Evolutionary conservation across 2,797 vertebrate species (phyloP).

Genomic region (Vireo griseus): DNA sequence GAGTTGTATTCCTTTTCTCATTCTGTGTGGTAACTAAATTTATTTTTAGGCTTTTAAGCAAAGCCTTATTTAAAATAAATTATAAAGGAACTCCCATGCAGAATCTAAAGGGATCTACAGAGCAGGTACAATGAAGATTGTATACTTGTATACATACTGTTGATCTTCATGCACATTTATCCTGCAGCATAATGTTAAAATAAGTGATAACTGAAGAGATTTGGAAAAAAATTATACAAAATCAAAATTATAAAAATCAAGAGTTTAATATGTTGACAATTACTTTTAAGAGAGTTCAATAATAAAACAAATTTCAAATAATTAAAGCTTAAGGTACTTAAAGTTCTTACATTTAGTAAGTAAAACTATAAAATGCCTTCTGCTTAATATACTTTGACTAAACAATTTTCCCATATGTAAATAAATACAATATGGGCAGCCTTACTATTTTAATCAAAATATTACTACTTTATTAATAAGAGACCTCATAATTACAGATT

Average conservation of each 20-base stretch:
- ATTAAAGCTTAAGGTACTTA: neutral
- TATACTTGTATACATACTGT: conserved; percentile 74
- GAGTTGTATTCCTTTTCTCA: neutral
- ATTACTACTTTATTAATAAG: neutral
- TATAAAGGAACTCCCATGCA: conserved; percentile 31
- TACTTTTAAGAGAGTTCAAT: neutral
- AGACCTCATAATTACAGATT: neutral
- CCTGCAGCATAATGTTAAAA: conserved; percentile 79
- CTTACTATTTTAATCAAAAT: neutral
- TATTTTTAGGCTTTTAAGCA: neutral
- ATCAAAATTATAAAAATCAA: conserved; percentile 31
- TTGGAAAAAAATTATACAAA: conserved; percentile 44
- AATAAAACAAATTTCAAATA: neutral
- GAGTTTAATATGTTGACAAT: neutral
- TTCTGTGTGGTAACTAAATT: neutral
- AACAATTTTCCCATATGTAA: neutral
- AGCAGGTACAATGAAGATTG: neutral
- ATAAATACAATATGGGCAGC: neutral
- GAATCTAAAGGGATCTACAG: conserved; percentile 51
- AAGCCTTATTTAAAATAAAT: conserved; percentile 16
- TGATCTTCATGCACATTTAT: conserved; percentile 72
- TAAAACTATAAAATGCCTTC: neutral
- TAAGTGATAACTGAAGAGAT: conserved; percentile 71
- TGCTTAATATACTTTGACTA: neutral
- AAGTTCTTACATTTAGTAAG: neutral